Conservation (phyloP, 1,140 invertebrate species). For the Brachionus plicatilis region DNA sequence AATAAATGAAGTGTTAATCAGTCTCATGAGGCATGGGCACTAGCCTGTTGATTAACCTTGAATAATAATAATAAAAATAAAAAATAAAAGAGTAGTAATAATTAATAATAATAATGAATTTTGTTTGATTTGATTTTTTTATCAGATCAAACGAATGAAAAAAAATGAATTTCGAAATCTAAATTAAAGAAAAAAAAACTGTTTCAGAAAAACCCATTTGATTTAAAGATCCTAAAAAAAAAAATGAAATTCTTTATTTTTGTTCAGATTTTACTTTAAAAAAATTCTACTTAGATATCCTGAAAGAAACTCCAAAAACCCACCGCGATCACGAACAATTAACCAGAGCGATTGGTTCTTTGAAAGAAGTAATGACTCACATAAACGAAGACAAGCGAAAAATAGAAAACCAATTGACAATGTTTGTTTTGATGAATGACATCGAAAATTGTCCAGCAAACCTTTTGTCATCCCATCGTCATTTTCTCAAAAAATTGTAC, state of each 20-base stretch:
- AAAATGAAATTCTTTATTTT: background rate
- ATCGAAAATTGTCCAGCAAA: constrained; percentile 91
- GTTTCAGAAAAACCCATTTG: too few relatives aligned
- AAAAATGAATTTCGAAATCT: too few relatives aligned
- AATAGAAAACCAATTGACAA: constrained; percentile 84
- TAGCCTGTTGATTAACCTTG: too few relatives aligned
- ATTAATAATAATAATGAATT: too few relatives aligned
- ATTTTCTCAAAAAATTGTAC: constrained; percentile 77
- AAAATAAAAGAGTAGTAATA: too few relatives aligned
- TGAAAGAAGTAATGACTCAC: constrained; percentile 82
- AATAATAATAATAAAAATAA: too few relatives aligned
- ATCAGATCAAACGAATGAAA: too few relatives aligned
- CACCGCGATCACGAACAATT: constrained; percentile 78
- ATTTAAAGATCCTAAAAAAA: too few relatives aligned
- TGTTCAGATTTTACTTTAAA: constrained; percentile 11
- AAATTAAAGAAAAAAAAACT: too few relatives aligned
- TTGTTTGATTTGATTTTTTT: too few relatives aligned
- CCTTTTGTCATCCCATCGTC: constrained; percentile 81
- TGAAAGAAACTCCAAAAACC: constrained; percentile 78
- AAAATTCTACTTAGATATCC: constrained; percentile 67
- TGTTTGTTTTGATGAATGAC: constrained; percentile 95
- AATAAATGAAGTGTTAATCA: too few relatives aligned
- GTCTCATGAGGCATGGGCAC: too few relatives aligned
- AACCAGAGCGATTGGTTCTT: constrained; percentile 73
- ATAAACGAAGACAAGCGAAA: constrained; percentile 95